Percentiles rank a stretch among this genome's conserved stretches.
Evolutionary conservation across 1,140 invertebrate species (phyloP).

Genomic region (Danaus melanippus): DNA sequence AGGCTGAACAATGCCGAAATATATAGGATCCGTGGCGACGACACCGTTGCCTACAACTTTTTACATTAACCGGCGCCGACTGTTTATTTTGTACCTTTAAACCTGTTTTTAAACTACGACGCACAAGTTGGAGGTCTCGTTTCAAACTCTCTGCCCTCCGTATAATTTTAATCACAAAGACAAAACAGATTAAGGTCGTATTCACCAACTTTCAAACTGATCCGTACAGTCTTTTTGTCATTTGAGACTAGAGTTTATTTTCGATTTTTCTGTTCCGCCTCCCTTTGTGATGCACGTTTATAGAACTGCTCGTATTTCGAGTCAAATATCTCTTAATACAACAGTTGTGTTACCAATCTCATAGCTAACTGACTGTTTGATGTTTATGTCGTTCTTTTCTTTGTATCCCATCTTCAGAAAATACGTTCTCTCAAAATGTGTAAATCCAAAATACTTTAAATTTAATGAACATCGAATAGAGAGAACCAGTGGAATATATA

Average conservation of each 20-base stretch:
- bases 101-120: constrained; percentile 44
- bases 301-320: too few relatives aligned
- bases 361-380: too few relatives aligned
- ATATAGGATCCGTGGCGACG: constrained; percentile 41
- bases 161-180: constrained; percentile 63
- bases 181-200: constrained; percentile 51
- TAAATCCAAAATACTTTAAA: too few relatives aligned
- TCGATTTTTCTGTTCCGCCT: constrained; percentile 5
- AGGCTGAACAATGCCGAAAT: constrained; percentile 29
- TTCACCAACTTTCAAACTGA: constrained; percentile 33
- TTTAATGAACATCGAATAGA: too few relatives aligned
- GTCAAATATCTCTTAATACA: too few relatives aligned
- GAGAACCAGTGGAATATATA: too few relatives aligned
- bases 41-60: constrained; percentile 46
- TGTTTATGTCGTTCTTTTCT: too few relatives aligned
- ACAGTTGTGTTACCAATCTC: too few relatives aligned
- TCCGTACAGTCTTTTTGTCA: constrained; percentile 7
- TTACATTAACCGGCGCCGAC: constrained; percentile 51
- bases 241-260: constrained; percentile 13
- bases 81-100: constrained; percentile 58
- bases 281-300: constrained; percentile 1
- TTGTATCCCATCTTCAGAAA: too few relatives aligned
- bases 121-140: constrained; percentile 57
- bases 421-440: too few relatives aligned
- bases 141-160: constrained; percentile 46